Base-by-base conservation (phyloP, 2,113 vertebrate species). In the Brachypodius melanocephalos region DNA sequence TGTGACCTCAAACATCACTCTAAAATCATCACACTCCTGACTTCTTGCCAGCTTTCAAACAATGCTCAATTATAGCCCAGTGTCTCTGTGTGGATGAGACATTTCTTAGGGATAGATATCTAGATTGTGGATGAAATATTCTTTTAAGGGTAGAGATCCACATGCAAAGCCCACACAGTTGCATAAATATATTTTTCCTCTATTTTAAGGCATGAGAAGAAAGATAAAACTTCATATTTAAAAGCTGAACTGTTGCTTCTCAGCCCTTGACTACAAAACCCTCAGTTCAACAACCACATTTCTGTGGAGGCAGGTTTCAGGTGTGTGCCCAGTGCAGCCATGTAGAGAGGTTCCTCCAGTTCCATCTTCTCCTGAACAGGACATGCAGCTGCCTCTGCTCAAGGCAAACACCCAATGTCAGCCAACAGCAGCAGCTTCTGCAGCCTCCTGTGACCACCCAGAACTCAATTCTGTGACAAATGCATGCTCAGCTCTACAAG, bases 311-410 rank as follows among this genome's bases (percentile, higher is more conserved):
- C 24, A 21, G 42, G 8, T 28, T 48, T 25, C 63, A 32, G 43
- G 10, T 20, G n/a, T 8, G 32, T 10, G 1, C 9, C 34, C 51
- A 19, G 29, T 0, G 1, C 28, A 16, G 42, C 38, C 5, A 4
- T 18, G 19, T 19, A 57, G 17, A 11, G 0, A 19, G 0, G 25
- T 12, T 66, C n/a, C 12, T 9, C 4, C 15, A 5, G 5, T 1
- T 62, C 63, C 20, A 10, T 5, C 31, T 36, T 34, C n/a, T 51
- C 68, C 49, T 22, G 1, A 61, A 15, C 18, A 32, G 0, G 1
- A 73, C 1, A 1, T 1, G 2, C 36, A 57, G 61, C 34, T 67
- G 67, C 48, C 38, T 40, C 67, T 63, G 62, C 68, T 28, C 68
- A 24, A 79, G 52, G 52, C 34, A 79, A 66, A 83, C 18, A 40